Evolutionary conservation across 2,888 invertebrate genomes (phyloP), one percentile per base, ranked within the genome.

Genomic region (Dione juno): DNA sequence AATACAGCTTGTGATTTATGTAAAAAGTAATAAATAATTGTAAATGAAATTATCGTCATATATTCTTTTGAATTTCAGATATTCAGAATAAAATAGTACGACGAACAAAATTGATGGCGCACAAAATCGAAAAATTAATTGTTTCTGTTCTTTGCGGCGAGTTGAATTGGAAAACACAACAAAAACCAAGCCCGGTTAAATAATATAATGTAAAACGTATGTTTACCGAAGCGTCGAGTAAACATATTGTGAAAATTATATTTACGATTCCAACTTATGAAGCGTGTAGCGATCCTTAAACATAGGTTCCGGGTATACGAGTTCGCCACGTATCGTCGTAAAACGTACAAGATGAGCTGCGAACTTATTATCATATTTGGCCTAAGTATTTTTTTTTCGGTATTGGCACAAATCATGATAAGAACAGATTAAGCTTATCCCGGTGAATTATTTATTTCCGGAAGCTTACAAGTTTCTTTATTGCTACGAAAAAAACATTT

Each of bases 391-490:
- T 66, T 63, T 43, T 41, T 63, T 43, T 41, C 35, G 54, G 48
- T 59, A 50, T 48, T 40, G 21, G 9, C 16, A 28, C 9, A 28
- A 48, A 59, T 54, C 16, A n/a, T 14, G 16, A 53, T 50, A 16
- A 58, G 48, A 35, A 67, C 19, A 54, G 37, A 63, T 63, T 63
- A 64, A 54, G 48, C 63, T 64, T 59, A 64, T 14, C 57, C 13
- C 48, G 50, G 48, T 67, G 63, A 71, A 43, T 58, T 50, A 64
- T 67, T 71, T 70, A 48, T 48, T 52, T 67, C 41, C 48, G 48
- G 35, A 54, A 69, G 63, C 54, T 63, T 43, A 40, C 59, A 66
- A 43, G n/a, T 40, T 40, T 53, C 40, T 35, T 66, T 61, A 35
- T 71, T 50, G 45, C 28, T 50, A 40, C 11, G 19, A 41, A 67